phyloP scores from a whole-genome alignment of 2,888 invertebrate species.

The Cephonodes hylas region DNA sequence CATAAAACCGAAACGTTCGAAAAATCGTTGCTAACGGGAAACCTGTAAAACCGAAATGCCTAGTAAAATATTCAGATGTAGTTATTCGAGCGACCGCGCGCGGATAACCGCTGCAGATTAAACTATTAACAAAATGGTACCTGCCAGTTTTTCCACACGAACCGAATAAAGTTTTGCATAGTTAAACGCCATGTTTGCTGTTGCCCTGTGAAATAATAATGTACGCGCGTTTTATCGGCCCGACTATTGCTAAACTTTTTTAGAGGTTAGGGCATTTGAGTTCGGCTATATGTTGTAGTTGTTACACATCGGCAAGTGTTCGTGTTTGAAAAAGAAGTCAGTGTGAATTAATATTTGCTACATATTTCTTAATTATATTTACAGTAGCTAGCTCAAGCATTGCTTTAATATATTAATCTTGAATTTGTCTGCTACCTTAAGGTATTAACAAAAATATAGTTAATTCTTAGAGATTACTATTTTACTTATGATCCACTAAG shows the following conservation, averaged over 20 bases:
- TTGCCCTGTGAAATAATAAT: conserved; percentile 12
- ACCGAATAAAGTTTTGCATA: conserved; percentile 47
- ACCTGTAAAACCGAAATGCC: conserved; percentile 11
- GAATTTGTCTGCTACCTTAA: too few species aligned
- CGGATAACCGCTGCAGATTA: conserved; percentile 66
- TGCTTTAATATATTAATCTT: too few species aligned
- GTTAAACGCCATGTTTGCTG: conserved; percentile 38
- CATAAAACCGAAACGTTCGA: background rate
- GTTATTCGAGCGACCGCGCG: conserved; percentile 53
- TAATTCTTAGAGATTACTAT: too few species aligned
- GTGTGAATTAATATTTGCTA: too few species aligned
- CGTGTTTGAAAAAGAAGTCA: too few species aligned
- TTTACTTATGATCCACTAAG: too few species aligned
- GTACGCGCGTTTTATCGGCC: background rate
- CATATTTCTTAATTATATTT: too few species aligned
- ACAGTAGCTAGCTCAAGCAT: too few species aligned
- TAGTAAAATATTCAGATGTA: conserved; percentile 62
- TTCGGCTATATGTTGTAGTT: background rate
- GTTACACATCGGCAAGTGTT: too few species aligned
- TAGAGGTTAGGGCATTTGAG: background rate
- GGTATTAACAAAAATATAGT: too few species aligned
- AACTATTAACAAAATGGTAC: conserved; percentile 72
- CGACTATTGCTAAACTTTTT: background rate
- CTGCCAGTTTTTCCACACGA: conserved; percentile 36
- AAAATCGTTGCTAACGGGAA: background rate